Conservation (phyloP, 2,113 vertebrate species). For the Corythoichthys intestinalis region DNA sequence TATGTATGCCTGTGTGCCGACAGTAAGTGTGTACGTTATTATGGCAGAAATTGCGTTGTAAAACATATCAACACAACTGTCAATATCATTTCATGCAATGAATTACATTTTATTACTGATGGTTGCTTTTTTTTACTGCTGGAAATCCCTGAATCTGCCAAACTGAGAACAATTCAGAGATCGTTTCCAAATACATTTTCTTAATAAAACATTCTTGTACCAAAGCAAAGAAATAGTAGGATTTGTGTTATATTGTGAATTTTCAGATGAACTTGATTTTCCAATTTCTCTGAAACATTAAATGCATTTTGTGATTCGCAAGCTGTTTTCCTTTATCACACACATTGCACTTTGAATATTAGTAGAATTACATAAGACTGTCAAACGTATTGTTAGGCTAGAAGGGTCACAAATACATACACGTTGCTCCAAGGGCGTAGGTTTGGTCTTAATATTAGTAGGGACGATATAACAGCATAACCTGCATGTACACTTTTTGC, state of each 20-base stretch:
- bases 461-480: no score
- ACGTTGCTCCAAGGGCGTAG: no score
- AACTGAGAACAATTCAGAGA: constrained; percentile 18
- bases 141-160: constrained; percentile 23
- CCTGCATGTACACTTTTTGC: no score
- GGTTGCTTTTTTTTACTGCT: constrained; percentile 26
- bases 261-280: constrained; percentile 53
- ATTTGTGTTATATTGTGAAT: not conserved
- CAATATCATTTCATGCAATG: constrained; percentile 31
- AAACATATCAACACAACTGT: constrained; percentile 8
- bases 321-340: not conserved
- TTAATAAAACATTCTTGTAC: constrained; percentile 32
- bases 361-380: not conserved
- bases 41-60: constrained; percentile 4
- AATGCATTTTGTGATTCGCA: constrained; percentile 61
- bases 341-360: not conserved
- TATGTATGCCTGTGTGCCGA: constrained; percentile 5
- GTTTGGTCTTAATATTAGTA: no score
- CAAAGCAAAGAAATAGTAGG: not conserved
- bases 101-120: constrained; percentile 38
- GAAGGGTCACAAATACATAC: not conserved
- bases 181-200: constrained; percentile 15
- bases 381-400: constrained; percentile 50
- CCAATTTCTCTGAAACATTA: constrained; percentile 43
- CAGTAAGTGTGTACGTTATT: not conserved